Evolutionary conservation across 2,888 invertebrate species (phyloP).

Genomic region (Napeogenes inachia): DNA sequence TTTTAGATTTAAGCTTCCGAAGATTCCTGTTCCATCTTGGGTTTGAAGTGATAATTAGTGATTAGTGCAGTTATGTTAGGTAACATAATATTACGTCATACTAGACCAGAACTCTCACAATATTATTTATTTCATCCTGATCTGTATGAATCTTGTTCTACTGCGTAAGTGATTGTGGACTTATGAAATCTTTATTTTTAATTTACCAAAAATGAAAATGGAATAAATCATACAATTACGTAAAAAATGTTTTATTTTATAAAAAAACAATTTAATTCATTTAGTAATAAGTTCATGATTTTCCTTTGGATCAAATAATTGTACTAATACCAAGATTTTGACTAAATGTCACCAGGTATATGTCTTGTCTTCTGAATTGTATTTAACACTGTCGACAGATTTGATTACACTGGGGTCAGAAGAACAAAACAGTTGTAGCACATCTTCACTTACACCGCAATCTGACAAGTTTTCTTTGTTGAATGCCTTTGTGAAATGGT

Average conservation of each 20-base stretch:
- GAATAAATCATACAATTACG: slow-evolving; percentile 72
- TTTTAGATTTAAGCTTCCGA: slow-evolving; percentile 70
- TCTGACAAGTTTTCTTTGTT: slow-evolving; percentile 92
- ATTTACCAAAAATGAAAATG: slow-evolving; percentile 75
- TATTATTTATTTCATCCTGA: slow-evolving; percentile 76
- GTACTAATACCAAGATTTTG: slow-evolving; percentile 20
- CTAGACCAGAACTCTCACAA: slow-evolving; percentile 66
- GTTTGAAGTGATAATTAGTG: slow-evolving; percentile 75
- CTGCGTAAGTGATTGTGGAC: slow-evolving; percentile 73
- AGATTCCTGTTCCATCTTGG: slow-evolving; percentile 73
- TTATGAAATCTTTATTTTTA: slow-evolving; percentile 72
- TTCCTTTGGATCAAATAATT: slow-evolving; percentile 22
- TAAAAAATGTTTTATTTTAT: slow-evolving; percentile 33
- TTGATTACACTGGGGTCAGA: slow-evolving; percentile 72
- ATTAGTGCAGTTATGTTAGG: slow-evolving; percentile 69
- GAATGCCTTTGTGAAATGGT: slow-evolving; percentile 80
- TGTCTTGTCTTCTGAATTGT: slow-evolving; percentile 76
- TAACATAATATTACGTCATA: slow-evolving; percentile 64
- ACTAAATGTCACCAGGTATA: slow-evolving; percentile 67
- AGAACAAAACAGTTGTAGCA: slow-evolving; percentile 82
- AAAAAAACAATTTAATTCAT: slow-evolving; percentile 25
- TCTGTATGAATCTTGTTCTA: slow-evolving; percentile 74
- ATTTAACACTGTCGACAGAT: slow-evolving; percentile 81
- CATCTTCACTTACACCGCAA: slow-evolving; percentile 83
- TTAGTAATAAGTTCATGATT: slow-evolving; percentile 16